Conservation (phyloP, 2,888 invertebrate genomes). For the Oligia strigilis region DNA sequence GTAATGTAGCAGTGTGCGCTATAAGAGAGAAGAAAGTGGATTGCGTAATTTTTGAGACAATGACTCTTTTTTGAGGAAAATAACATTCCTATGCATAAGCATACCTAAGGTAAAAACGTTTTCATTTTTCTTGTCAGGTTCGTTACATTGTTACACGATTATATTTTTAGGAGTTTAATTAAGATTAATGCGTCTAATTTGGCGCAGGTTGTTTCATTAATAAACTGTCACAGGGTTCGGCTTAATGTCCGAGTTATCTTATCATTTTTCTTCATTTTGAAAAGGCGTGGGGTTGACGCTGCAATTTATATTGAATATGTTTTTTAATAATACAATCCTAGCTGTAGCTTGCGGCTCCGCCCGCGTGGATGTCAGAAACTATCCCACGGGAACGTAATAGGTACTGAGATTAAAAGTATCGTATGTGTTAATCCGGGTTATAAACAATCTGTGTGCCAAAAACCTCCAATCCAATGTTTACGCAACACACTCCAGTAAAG, state of each 20-base stretch:
- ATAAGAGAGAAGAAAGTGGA: neutral
- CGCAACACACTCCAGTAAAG: neutral
- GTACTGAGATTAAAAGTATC: neutral
- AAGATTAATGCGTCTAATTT: slow-evolving; percentile 52
- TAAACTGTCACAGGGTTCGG: slow-evolving; percentile 52
- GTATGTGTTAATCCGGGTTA: neutral
- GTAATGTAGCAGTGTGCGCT: neutral
- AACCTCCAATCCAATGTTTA: neutral
- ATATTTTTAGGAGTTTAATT: slow-evolving; percentile 53
- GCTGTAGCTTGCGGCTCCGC: neutral
- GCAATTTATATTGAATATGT: slow-evolving; percentile 31
- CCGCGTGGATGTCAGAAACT: neutral
- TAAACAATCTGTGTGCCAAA: neutral
- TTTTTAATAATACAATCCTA: slow-evolving; percentile 10
- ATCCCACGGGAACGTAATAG: neutral
- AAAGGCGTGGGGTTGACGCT: slow-evolving; percentile 36
- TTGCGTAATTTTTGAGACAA: slow-evolving; percentile 17
- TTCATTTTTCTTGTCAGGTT: slow-evolving; percentile 31
- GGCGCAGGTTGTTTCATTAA: slow-evolving; percentile 53
- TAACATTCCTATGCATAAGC: neutral
- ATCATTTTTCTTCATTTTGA: slow-evolving; percentile 48
- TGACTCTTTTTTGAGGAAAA: neutral
- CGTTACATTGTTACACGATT: slow-evolving; percentile 38
- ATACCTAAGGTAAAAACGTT: neutral
- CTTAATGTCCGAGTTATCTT: slow-evolving; percentile 47